These are phyloP conservation scores for Lepetodrilus schrolli DNA, from an alignment of 2,888 invertebrate species.

Conservation along the genomic window DNA sequence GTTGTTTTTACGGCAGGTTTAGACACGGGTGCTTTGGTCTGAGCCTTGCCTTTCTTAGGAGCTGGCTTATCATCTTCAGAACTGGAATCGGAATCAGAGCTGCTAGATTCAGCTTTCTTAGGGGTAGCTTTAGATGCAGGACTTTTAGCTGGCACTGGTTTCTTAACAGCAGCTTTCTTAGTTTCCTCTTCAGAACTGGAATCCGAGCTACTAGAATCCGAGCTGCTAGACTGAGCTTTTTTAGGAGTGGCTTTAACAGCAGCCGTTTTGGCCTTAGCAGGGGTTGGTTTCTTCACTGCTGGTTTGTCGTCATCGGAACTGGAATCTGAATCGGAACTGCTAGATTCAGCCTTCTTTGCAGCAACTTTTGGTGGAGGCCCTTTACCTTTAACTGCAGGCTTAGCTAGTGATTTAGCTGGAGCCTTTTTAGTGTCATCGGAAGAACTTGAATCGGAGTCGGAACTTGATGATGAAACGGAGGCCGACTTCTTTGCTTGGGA, in stretches of 20 bases:
- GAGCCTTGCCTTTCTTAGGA: neutral
- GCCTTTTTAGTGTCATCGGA: constrained; percentile 12
- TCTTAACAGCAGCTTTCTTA: neutral
- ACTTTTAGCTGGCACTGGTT: neutral
- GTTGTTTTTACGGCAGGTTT: constrained; percentile 25
- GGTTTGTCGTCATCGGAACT: constrained; percentile 27
- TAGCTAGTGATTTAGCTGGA: neutral
- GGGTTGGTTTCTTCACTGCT: neutral
- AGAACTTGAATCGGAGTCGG: constrained; percentile 12
- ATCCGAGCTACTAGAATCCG: constrained; percentile 34
- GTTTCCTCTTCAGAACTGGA: constrained; percentile 37
- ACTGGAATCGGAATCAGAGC: constrained; percentile 8
- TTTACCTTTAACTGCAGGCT: constrained; percentile 23
- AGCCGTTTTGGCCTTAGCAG: constrained; percentile 22
- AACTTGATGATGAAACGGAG: constrained; percentile 32
- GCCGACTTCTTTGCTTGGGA: neutral
- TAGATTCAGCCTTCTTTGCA: constrained; percentile 40
- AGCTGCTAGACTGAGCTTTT: constrained; percentile 20
- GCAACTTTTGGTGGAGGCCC: neutral
- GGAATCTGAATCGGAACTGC: constrained; percentile 38
- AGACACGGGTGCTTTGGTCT: neutral
- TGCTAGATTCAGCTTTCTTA: constrained; percentile 34
- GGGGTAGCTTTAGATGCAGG: neutral
- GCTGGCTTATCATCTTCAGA: constrained; percentile 24
- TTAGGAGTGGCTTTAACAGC: neutral